These are phyloP conservation scores for Synergus laeviventris DNA, from an alignment of 2,888 invertebrate species.

Conservation along the genomic window DNA sequence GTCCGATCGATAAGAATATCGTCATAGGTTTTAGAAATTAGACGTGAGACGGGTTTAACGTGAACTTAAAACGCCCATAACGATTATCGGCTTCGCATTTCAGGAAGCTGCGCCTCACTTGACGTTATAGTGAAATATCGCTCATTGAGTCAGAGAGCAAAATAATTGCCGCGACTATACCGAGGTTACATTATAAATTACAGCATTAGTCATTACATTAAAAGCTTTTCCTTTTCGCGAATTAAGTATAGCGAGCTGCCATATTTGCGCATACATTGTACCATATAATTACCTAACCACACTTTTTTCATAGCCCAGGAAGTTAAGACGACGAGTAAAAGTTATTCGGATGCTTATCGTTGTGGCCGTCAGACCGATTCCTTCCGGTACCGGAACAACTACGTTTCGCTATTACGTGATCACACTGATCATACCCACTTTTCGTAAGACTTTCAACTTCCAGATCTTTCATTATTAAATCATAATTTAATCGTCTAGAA, in stretches of 20 bases:
- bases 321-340: background rate
- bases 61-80: background rate
- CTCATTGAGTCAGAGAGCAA: conserved; percentile 16
- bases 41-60: background rate
- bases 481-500: background rate
- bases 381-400: conserved; percentile 21
- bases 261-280: background rate
- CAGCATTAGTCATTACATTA: background rate
- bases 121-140: conserved; percentile 31
- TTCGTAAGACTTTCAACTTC: conserved; percentile 14
- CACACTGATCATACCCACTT: conserved; percentile 13
- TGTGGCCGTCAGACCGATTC: background rate
- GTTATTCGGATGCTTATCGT: conserved; percentile 15
- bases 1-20: background rate
- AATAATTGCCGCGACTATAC: conserved; percentile 14
- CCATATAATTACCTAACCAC: background rate
- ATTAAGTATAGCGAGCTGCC: background rate
- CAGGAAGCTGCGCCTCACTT: conserved; percentile 25
- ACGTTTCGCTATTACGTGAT: conserved; percentile 5
- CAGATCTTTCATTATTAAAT: background rate
- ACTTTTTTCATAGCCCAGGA: background rate
- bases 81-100: conserved; percentile 11
- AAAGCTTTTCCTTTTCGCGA: background rate
- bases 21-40: background rate
- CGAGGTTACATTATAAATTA: conserved; percentile 27